Base-by-base conservation (phyloP, 2,888 invertebrate genomes). In the Andrena minutula region DNA sequence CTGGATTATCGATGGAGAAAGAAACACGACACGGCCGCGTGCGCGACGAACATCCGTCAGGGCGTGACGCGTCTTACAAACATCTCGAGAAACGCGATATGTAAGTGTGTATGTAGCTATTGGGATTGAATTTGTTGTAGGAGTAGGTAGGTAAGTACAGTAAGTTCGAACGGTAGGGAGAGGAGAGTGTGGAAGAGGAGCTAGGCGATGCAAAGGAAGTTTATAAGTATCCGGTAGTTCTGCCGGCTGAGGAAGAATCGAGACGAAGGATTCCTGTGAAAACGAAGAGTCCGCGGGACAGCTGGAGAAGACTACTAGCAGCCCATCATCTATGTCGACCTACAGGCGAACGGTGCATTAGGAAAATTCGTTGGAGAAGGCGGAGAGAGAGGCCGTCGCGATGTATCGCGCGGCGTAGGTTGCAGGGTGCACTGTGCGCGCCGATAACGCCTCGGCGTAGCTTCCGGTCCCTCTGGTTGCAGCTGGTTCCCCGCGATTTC, bases 311-410 rank as follows among this genome's bases (percentile, higher is more conserved):
- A 23, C 30, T 23, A 0, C 23, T n/a, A 16, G 47, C 8, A n/a
- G 26, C 23, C 20, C 30, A n/a, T 23, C 23, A 8, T 26, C 28
- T 41, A 41, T 41, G 47, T 1, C 60, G 30, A 73, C 10, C 35
- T 8, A 53, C 16, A 58, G 7, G 65, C 51, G 63, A 71, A 70
- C 61, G 75, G 75, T 75, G 65, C 80, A 84, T 85, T 74, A 71
- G 70, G n/a, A 66, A 83, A 30, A 75, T 84, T 82, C 65, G 71
- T 68, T 66, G 78, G 61, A 72, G 78, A 68, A 77, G 66, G 60
- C 60, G 56, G 71, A 68, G 56, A 41, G 53, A 47, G 49, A 47
- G 49, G 47, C 73, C 23, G 20, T 65, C 56, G 47, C 47, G 58
- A 12, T 41, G 58, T 35, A 28, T n/a, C 5, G 49, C 30, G 16